phyloP scores from a whole-genome alignment of 2,113 vertebrate genomes.

The Microtus richardsoni region DNA sequence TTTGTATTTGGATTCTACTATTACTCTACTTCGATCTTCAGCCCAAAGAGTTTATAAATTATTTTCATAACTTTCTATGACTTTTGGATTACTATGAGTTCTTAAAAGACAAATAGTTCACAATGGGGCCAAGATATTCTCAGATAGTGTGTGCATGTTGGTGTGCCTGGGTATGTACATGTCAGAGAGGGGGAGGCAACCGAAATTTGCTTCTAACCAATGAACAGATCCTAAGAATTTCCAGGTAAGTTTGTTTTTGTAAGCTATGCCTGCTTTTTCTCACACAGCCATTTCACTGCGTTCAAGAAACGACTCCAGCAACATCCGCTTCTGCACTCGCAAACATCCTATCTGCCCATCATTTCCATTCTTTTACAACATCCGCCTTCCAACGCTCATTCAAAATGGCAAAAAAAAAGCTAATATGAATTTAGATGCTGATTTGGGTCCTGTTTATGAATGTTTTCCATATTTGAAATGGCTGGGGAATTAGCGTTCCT shows the following conservation, averaged over 20 bases:
- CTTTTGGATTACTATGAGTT: neutral
- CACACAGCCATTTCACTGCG: neutral
- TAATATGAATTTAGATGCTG: slow-evolving; percentile 67
- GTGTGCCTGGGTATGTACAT: neutral
- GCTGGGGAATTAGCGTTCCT: slow-evolving; percentile 75
- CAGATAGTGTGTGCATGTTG: neutral
- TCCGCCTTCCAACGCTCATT: slow-evolving; percentile 51
- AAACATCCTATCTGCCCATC: slow-evolving; percentile 58
- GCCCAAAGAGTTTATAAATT: neutral
- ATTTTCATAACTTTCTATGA: neutral
- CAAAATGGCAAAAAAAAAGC: slow-evolving; percentile 64
- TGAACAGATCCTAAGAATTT: slow-evolving; percentile 32
- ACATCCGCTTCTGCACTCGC: slow-evolving; percentile 66
- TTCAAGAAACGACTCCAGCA: slow-evolving; percentile 53
- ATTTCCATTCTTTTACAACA: slow-evolving; percentile 61
- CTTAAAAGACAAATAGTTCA: slow-evolving; percentile 2
- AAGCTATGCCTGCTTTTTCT: neutral
- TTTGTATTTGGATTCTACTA: neutral
- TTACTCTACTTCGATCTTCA: neutral
- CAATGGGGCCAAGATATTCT: neutral
- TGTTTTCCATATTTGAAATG: slow-evolving; percentile 79
- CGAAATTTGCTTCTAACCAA: neutral
- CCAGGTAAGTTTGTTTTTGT: slow-evolving; percentile 72
- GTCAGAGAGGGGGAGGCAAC: neutral
- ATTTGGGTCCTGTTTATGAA: slow-evolving; percentile 71